Evolutionary conservation across 2,888 invertebrate genomes (phyloP).

Genomic region (Hypolimnas misippus): DNA sequence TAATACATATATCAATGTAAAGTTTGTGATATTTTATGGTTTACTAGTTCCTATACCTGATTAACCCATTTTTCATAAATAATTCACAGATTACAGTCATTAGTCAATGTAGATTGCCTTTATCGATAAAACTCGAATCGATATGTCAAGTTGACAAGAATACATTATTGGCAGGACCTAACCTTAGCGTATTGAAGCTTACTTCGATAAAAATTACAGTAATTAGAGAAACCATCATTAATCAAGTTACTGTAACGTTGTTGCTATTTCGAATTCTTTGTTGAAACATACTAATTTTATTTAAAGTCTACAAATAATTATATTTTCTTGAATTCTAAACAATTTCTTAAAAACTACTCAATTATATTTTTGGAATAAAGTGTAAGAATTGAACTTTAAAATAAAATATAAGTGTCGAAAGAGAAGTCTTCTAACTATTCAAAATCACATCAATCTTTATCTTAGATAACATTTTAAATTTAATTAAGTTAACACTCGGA

Average conservation of each 20-base stretch:
- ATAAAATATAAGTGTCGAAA: too few species aligned
- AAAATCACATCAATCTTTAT: too few species aligned
- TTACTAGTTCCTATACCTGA: conserved; percentile 26
- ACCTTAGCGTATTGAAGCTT: conserved; percentile 25
- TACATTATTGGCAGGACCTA: conserved; percentile 28
- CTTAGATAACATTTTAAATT: too few species aligned
- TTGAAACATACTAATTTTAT: neutral
- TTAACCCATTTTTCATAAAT: conserved; percentile 40
- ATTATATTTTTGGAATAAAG: too few species aligned
- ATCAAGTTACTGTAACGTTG: conserved; percentile 18
- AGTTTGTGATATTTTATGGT: conserved; percentile 7
- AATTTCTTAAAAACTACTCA: too few species aligned
- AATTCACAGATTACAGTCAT: conserved; percentile 42
- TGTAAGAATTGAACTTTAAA: too few species aligned
- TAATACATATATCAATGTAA: neutral
- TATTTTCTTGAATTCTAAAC: too few species aligned
- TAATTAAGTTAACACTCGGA: too few species aligned
- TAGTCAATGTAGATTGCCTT: conserved; percentile 47
- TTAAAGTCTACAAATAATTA: too few species aligned
- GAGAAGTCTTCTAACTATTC: too few species aligned
- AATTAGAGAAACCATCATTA: conserved; percentile 28
- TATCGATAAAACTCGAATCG: conserved; percentile 45
- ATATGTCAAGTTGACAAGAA: conserved; percentile 45
- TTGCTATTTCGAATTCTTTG: conserved; percentile 3
- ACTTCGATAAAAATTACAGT: conserved; percentile 27